Evolutionary conservation across 1,140 invertebrate species (phyloP).

Genomic region (Lanistes nyassanus): DNA sequence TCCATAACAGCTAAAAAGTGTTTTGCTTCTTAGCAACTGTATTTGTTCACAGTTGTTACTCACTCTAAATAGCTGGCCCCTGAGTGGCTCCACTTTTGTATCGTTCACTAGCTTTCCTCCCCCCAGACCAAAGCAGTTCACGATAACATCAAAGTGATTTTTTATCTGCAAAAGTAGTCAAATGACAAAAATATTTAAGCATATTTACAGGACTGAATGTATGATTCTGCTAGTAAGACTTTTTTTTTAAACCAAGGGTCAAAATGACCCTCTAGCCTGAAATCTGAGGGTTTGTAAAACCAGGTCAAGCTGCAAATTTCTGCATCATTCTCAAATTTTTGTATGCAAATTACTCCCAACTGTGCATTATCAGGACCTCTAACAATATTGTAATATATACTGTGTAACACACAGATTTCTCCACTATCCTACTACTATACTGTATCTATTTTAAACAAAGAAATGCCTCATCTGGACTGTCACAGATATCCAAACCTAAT

Average conservation of each 20-base stretch:
- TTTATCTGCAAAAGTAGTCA: conserved; percentile 31
- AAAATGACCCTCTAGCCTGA: no score
- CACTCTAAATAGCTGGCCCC: conserved; percentile 86
- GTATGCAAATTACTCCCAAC: no score
- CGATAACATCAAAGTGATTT: conserved; percentile 78
- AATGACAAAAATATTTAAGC: neutral
- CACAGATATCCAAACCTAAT: no score
- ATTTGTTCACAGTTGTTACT: neutral
- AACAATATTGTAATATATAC: neutral
- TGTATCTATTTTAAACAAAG: neutral
- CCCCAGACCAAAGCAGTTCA: conserved; percentile 90
- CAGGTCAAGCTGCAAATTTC: neutral
- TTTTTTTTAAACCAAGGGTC: no score
- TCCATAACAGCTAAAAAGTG: neutral
- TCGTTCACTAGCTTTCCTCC: conserved; percentile 83
- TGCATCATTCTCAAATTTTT: no score
- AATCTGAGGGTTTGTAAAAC: neutral
- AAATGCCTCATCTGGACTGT: neutral
- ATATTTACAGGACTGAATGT: neutral
- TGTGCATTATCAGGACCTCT: no score
- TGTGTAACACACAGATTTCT: neutral
- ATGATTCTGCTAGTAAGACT: neutral
- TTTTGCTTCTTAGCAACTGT: neutral
- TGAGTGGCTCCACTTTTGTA: conserved; percentile 79
- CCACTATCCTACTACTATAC: neutral